Evolutionary conservation across 2,888 invertebrate genomes (phyloP), one percentile per base, ranked within the genome.

Genomic region (Trissoscelio sp.): DNA sequence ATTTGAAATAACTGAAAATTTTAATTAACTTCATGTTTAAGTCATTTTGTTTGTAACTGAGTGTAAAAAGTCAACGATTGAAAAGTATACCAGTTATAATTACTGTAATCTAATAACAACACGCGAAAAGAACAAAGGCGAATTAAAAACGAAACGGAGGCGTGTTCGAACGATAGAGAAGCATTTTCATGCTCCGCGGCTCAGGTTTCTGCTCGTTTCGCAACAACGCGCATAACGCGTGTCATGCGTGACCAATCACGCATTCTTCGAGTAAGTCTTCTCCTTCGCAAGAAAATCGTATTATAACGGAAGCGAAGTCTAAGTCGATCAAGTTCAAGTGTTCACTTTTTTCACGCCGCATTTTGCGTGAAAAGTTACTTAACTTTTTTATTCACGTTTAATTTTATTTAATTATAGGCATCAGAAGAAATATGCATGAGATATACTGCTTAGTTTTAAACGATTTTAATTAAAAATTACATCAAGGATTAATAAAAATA

Each of bases 171-270:
- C 79, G 53, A 72, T 67, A 67, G 46, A 48, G 64, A 64, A 82
- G 44, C 82, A 62, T 82, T 83, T 83, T 83, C 83, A 83, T 82
- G 83, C 79, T 83, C 66, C 67, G 72, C 44, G 70, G 72, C 73
- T 69, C 77, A 31, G 37, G 77, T 77, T 78, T 81, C 81, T 70
- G 79, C 58, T 70, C 77, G 83, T 81, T 81, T 83, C 79, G 79
- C 81, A 82, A 80, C 73, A 80, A 72, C 81, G 79, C 81, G 79
- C 81, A 74, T 79, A 75, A 82, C 70, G 81, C 70, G 81, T 79
- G 83, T 83, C 81, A 83, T 83, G 83, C 81, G 83, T 83, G 77
- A 74, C 83, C 73, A 77, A 83, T 81, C 81, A 37, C 72, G 81
- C 66, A 81, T 78, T 81, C 81, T 74, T 69, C 64, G 37, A 34